Evolutionary conservation across 2,888 invertebrate species (phyloP).

Genomic region (Hirtodrosophila cameraria): DNA sequence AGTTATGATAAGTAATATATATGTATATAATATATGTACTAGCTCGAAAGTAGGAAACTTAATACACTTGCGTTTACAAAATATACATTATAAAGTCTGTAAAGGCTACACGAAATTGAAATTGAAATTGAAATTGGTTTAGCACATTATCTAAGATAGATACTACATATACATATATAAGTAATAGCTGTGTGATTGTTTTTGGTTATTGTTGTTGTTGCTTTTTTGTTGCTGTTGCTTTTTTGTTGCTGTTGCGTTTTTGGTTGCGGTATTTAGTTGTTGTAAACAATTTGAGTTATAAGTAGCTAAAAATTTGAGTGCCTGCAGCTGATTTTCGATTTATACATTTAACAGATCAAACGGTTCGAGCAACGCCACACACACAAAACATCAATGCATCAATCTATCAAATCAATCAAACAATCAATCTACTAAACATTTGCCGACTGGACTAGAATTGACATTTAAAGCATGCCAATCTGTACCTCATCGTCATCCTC

Average conservation of each 20-base stretch:
- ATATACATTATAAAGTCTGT: constrained; percentile 46
- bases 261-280: constrained; percentile 47
- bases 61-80: constrained; percentile 62
- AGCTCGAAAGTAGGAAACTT: constrained; percentile 42
- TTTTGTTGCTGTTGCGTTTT: constrained; percentile 22
- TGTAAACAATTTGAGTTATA: constrained; percentile 23
- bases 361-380: constrained; percentile 56
- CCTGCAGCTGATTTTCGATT: constrained; percentile 38
- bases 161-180: background rate
- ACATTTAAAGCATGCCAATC: constrained; percentile 83
- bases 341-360: constrained; percentile 49
- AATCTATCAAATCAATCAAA: constrained; percentile 11
- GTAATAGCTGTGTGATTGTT: constrained; percentile 29
- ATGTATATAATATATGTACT: constrained; percentile 34
- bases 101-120: constrained; percentile 27
- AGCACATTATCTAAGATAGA: constrained; percentile 32
- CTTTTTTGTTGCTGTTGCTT: constrained; percentile 36
- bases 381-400: constrained; percentile 40
- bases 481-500: constrained; percentile 84
- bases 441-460: constrained; percentile 36
- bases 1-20: constrained; percentile 25
- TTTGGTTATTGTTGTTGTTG: constrained; percentile 18
- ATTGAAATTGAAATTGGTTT: constrained; percentile 19
- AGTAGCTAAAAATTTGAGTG: constrained; percentile 27
- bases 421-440: constrained; percentile 38